Evolutionary conservation across 2,797 vertebrate genomes (phyloP).

Genomic region (Toxotes lorentzi): DNA sequence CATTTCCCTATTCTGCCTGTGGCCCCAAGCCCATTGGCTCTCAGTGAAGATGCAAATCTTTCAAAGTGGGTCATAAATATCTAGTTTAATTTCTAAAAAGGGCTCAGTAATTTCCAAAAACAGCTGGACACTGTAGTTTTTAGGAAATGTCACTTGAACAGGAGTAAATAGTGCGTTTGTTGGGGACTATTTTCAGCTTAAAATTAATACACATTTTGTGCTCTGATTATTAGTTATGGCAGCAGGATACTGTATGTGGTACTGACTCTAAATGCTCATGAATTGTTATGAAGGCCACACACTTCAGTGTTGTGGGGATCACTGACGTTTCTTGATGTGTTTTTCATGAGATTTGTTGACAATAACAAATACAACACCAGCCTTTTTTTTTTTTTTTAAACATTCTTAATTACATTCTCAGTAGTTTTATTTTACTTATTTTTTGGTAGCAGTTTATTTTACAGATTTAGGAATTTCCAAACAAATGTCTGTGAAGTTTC

Average conservation of each 20-base stretch:
- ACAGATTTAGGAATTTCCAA: no score
- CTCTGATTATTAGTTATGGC: background rate
- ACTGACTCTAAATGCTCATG: conserved; percentile 12
- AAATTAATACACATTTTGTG: background rate
- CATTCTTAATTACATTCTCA: no score
- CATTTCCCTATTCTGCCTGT: background rate
- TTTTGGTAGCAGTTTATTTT: no score
- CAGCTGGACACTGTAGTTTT: background rate
- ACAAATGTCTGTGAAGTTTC: no score
- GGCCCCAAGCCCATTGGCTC: background rate
- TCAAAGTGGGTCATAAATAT: conserved; percentile 15
- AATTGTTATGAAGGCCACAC: no score
- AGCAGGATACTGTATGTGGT: background rate
- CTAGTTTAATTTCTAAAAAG: background rate
- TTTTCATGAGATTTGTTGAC: no score
- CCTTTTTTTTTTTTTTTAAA: no score
- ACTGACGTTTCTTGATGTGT: no score
- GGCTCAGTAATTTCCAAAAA: background rate
- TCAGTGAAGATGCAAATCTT: background rate
- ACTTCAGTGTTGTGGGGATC: conserved; percentile 1
- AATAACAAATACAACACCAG: no score
- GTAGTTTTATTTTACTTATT: no score
- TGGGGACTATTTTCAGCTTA: background rate
- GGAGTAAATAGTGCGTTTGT: background rate
- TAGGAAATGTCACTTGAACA: background rate